Evolutionary conservation across 2,797 vertebrate species (phyloP).

Genomic region (Petrocephalus schoutedeni): DNA sequence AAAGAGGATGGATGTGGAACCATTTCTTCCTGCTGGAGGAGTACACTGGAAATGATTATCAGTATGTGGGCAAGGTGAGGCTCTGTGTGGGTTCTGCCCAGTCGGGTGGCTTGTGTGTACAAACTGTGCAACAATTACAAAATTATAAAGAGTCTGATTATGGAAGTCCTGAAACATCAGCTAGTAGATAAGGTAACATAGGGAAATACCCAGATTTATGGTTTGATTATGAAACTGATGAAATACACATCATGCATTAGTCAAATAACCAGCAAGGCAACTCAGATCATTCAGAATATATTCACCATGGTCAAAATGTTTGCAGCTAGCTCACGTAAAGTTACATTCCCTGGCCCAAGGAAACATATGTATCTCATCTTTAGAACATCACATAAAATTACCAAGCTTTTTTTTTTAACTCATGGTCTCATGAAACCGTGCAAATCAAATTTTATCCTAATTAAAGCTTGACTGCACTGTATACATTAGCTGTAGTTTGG

Average conservation of each 20-base stretch:
- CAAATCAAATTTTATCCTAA: not conserved
- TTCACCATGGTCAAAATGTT: not conserved
- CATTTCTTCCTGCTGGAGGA: constrained; percentile 81
- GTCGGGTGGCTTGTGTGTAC: not conserved
- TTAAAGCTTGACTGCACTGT: not conserved
- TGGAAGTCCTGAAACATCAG: not conserved
- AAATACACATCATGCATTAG: not conserved
- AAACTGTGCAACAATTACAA: not conserved
- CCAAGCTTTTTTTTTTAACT: not conserved
- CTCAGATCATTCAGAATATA: not conserved
- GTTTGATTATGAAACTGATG: not conserved
- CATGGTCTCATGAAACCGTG: not conserved
- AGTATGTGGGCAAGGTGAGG: constrained; percentile 81
- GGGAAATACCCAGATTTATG: not conserved
- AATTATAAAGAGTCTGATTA: not conserved
- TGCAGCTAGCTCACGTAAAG: not conserved
- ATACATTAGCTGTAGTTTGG: not conserved
- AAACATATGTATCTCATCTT: not conserved
- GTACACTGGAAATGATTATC: constrained; percentile 72
- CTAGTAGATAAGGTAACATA: not conserved
- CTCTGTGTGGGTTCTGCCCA: not conserved
- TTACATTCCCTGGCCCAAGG: not conserved
- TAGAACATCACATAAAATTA: not conserved
- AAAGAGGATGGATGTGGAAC: constrained; percentile 83
- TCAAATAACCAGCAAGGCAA: not conserved